Evolutionary conservation across 2,888 invertebrate species (phyloP).

Genomic region (Erannis defoliaria): DNA sequence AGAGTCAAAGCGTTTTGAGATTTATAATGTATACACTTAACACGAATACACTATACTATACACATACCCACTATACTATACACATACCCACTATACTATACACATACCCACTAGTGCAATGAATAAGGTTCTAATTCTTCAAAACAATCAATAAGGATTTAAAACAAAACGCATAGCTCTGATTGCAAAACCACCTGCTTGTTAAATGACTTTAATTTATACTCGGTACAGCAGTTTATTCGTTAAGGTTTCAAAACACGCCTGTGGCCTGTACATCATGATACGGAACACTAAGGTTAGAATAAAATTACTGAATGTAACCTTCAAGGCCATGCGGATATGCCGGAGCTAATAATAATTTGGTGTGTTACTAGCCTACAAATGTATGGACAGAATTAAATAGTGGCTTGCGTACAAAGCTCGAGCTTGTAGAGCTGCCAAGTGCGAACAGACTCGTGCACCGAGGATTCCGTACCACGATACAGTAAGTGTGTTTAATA

Average conservation of each 20-base stretch:
- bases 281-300: constrained; percentile 78
- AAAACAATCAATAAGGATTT: too few species aligned
- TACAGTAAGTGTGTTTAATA: too few species aligned
- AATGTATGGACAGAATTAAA: constrained; percentile 32
- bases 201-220: too few species aligned
- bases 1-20: too few species aligned
- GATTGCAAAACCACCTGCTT: too few species aligned
- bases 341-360: constrained; percentile 65
- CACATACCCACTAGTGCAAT: too few species aligned
- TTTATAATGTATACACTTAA: too few species aligned
- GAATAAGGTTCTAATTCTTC: too few species aligned
- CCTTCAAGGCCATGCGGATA: constrained; percentile 81
- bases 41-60: too few species aligned
- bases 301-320: constrained; percentile 73
- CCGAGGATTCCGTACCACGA: neutral
- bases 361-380: constrained; percentile 69
- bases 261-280: constrained; percentile 66
- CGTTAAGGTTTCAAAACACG: constrained; percentile 58
- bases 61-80: too few species aligned
- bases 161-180: too few species aligned
- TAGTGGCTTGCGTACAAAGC: constrained; percentile 27
- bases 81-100: too few species aligned
- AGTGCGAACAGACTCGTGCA: neutral
- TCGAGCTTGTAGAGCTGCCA: neutral
- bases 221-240: constrained; percentile 40